phyloP scores from a whole-genome alignment of 2,113 vertebrate genomes.

The Thymallus thymallus region DNA sequence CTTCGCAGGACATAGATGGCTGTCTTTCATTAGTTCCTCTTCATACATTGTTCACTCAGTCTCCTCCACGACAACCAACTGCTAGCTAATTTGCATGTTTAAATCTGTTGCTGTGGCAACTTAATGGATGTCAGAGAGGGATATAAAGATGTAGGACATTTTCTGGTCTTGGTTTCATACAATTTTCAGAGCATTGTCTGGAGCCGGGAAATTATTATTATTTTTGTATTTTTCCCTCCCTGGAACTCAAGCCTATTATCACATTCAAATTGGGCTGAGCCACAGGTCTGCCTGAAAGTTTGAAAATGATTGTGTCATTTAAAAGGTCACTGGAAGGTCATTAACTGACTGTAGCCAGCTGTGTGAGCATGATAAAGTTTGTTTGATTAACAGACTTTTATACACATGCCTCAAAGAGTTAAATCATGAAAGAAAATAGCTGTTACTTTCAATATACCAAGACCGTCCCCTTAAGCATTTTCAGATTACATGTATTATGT shows the following conservation, averaged over 20 bases:
- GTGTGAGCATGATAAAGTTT: not conserved
- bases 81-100: too few species aligned
- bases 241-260: not conserved
- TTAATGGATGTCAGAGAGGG: not conserved
- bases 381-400: not conserved
- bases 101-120: not conserved
- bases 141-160: not conserved
- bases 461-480: too few species aligned
- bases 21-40: too few species aligned
- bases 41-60: too few species aligned
- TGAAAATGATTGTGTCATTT: not conserved
- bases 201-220: not conserved
- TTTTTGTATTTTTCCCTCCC: not conserved
- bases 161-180: too few species aligned
- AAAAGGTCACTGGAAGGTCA: not conserved
- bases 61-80: too few species aligned
- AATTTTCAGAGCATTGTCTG: too few species aligned
- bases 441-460: not conserved
- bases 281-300: not conserved
- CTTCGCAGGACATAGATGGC: too few species aligned
- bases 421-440: not conserved
- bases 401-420: not conserved
- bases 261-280: not conserved
- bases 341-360: not conserved
- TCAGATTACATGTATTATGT: too few species aligned